Evolutionary conservation across 2,797 vertebrate genomes (phyloP).

Genomic region (Steatocranus sp.): DNA sequence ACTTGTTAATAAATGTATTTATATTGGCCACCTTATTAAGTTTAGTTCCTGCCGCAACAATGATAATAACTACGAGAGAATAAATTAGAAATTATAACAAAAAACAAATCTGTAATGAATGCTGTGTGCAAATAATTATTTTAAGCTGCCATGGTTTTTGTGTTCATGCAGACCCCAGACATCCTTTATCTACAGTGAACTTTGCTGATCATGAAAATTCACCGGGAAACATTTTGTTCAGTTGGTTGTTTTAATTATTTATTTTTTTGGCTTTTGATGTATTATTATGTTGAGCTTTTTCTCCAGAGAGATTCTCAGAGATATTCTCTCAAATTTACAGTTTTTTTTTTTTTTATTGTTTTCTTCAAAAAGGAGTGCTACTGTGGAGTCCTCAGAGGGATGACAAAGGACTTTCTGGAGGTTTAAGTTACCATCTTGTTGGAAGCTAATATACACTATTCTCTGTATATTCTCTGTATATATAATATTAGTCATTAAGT

Average conservation of each 20-base stretch:
- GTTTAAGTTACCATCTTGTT: background rate
- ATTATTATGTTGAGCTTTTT: background rate
- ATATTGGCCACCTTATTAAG: background rate
- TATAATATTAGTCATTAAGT: background rate
- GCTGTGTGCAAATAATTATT: background rate
- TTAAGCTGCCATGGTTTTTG: background rate
- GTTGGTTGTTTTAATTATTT: background rate
- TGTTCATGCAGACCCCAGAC: background rate
- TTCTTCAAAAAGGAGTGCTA: background rate
- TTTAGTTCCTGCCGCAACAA: background rate
- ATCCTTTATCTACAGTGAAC: background rate
- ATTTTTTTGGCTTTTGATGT: background rate
- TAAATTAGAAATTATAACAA: background rate
- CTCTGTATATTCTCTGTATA: background rate
- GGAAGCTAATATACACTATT: background rate
- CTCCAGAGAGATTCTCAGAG: background rate
- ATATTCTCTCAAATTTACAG: background rate
- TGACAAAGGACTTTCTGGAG: background rate
- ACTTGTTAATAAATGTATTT: fast-evolving
- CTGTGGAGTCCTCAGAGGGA: background rate
- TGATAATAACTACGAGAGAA: background rate
- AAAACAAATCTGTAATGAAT: background rate
- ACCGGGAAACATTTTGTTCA: background rate
- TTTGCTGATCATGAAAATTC: background rate
- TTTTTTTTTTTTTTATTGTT: background rate